Base-by-base conservation (phyloP, 37 sponge, comb jelly and placozoan genomes). In the Hexactinellida sp. region DNA sequence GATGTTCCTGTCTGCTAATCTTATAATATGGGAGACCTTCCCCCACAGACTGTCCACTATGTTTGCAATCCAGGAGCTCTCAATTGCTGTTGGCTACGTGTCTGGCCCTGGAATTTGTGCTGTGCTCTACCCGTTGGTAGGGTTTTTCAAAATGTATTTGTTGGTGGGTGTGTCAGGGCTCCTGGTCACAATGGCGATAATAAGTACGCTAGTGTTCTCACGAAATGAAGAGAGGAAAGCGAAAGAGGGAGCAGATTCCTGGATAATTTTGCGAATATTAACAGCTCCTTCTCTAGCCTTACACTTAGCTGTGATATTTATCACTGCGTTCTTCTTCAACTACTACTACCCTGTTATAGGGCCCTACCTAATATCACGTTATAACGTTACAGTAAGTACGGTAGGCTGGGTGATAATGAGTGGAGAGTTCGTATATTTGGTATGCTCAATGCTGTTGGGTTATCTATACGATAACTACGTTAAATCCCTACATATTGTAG, bases 351-450 rank as follows among this genome's bases (percentile, higher is more conserved):
- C 76, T 21, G 30, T 63, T 7, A 63, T 63, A 63, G 76, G 76
- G 3, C 76, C 76, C 76, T 63, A 63, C 34, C 76, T 63, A 10
- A 63, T 63, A 10, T 63, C 76, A 25, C 76, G 76, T 7, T 63
- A 63, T 23, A 1, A 63, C 13, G 76, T 63, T 3, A 63, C 76
- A 5, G 76, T 63, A 7, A 63, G 76, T 63, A 63, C 76, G 13
- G 76, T 63, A n/a, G 76, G 76, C 5, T 63, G 76, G 76, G 76
- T 63, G 34, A 63, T 63, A 63, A 63, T 63, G 76, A 63, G 76
- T 63, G 76, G 76, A 63, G 76, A 63, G 34, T 28, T 63, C 3
- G 76, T 63, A 10, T 63, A 63, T 28, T 32, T 63, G 76, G 76
- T 63, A 5, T 63, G 21, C 76, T 63, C 76, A 25, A 10, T 63